Conservation (phyloP, 2,888 invertebrate species). For the Epistrophe eligans region DNA sequence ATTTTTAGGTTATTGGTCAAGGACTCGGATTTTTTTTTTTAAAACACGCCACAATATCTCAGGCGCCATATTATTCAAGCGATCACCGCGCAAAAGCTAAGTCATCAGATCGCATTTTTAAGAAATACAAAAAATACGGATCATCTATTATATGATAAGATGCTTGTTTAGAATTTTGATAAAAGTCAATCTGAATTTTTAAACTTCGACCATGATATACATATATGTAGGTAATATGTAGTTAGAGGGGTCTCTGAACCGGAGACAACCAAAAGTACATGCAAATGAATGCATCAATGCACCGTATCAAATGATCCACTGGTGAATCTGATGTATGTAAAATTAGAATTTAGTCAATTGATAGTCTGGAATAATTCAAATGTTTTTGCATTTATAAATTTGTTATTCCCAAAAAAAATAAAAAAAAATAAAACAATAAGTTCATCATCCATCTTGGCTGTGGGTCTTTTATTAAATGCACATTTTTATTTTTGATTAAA, state of each 20-base stretch:
- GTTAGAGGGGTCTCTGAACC: conserved; percentile 57
- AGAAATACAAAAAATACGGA: conserved; percentile 8
- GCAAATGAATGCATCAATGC: conserved; percentile 67
- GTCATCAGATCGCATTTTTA: neutral
- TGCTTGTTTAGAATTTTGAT: conserved; percentile 40
- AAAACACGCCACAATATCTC: conserved; percentile 27
- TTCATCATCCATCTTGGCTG: neutral
- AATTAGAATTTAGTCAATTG: conserved; percentile 58
- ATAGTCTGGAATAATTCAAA: conserved; percentile 48
- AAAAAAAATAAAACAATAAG: neutral
- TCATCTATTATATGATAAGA: neutral
- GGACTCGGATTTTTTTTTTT: neutral
- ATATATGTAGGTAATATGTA: too few species aligned
- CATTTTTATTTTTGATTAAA: conserved; percentile 47
- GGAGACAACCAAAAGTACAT: conserved; percentile 28
- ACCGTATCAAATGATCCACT: conserved; percentile 57
- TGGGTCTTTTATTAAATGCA: conserved; percentile 30
- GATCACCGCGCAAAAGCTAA: neutral
- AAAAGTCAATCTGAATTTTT: conserved; percentile 43
- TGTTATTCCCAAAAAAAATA: neutral
- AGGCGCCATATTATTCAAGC: conserved; percentile 47
- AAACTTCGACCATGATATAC: conserved; percentile 45
- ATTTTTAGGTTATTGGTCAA: conserved; percentile 13
- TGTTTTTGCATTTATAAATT: conserved; percentile 45
- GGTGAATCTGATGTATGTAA: conserved; percentile 38